Evolutionary conservation across 2,113 vertebrate species (phyloP).

Genomic region (Antigone vipio): DNA sequence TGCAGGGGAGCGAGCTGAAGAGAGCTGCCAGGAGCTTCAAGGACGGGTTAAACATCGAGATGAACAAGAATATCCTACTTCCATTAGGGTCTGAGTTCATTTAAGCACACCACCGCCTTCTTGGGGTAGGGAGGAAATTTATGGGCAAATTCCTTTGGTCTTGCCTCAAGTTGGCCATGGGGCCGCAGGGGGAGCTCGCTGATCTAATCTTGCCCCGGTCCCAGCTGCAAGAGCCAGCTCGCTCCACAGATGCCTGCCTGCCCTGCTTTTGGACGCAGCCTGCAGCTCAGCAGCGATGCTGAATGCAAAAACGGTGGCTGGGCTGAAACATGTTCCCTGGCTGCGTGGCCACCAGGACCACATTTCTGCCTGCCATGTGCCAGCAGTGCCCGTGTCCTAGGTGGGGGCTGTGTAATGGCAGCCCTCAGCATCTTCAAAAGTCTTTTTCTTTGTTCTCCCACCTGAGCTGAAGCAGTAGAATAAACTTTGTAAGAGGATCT

Average conservation of each 20-base stretch:
- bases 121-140: background rate
- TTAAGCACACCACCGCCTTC: background rate
- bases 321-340: background rate
- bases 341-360: accelerated
- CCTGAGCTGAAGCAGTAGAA: conserved; percentile 61
- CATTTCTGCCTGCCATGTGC: accelerated
- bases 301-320: accelerated
- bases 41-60: background rate
- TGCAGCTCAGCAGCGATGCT: background rate
- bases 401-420: background rate
- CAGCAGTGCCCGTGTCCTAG: background rate
- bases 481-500: conserved; percentile 65
- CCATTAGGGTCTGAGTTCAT: background rate
- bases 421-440: conserved; percentile 10
- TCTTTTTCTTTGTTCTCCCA: conserved; percentile 57
- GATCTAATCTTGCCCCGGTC: background rate
- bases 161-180: background rate
- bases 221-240: background rate
- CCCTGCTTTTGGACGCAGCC: background rate
- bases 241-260: background rate
- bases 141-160: background rate
- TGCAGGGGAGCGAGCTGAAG: background rate
- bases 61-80: conserved; percentile 9
- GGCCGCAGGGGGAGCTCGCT: background rate
- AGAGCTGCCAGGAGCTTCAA: background rate